Evolutionary conservation across 2,888 invertebrate species (phyloP), one percentile per base, ranked within the genome.

Genomic region (Frankliniella intonsa): DNA sequence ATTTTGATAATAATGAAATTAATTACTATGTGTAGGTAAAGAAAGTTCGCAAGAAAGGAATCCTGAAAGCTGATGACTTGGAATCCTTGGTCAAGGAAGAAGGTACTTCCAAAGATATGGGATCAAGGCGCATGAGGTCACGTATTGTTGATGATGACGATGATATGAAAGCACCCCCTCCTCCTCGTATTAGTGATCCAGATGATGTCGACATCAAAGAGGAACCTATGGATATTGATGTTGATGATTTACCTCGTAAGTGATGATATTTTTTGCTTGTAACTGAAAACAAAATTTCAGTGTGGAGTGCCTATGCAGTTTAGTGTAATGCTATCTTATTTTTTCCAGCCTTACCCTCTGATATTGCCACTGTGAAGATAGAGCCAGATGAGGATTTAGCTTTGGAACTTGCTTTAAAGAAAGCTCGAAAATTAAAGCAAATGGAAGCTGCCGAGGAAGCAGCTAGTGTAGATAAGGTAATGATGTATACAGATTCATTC

Each of bases 341-440:
- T 79, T 55, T 84, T 69, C 38, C 84, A 86, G 87, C 84, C 69
- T 87, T 87, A 8, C 62, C 83, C 19, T 87, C 87, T 83, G 87
- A 87, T 83, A 85, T 88, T 83, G 89, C 90, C 82, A 88, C 89
- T 22, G 89, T 92, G 19, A 91, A 91, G 84, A 88, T 94, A 84
- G 92, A 93, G 84, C 93, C 93, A 84, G 94, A 94, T 86, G 91
- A 90, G 49, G 94, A 94, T 87, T 88, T 93, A 85, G 94, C 95
- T 86, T 89, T 89, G 82, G 91, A 90, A 85, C 87, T 92, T 25
- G 93, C 94, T 10, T 88, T 95, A 80, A 92, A 92, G 7, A 94
- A 94, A 86, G 93, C 94, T 2, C 89, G 94, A 9, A 91, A 93
- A 17, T 87, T 94, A 27, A 93, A 93, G 82, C 92, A 90, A 86